Conservation (phyloP, 1,140 invertebrate species). For the Hypothenemus hampei region DNA sequence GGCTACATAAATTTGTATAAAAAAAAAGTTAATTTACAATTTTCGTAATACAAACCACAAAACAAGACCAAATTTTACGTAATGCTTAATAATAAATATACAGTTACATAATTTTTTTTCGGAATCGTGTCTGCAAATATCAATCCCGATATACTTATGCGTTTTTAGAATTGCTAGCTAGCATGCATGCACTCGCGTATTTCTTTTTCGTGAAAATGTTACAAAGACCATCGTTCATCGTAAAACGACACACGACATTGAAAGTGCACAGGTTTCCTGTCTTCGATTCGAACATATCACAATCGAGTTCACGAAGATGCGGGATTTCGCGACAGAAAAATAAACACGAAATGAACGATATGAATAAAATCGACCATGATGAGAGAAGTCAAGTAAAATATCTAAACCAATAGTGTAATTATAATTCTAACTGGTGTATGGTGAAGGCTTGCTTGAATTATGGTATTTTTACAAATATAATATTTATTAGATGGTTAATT, state of each 20-base stretch:
- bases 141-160: no score
- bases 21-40: no score
- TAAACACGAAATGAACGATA: not conserved
- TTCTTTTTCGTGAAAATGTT: conserved; percentile 4
- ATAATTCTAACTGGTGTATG: no score
- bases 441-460: no score
- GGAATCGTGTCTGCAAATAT: not conserved
- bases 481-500: no score
- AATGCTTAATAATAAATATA: not conserved
- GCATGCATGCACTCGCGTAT: conserved; percentile 15
- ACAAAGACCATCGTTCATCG: conserved; percentile 19
- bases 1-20: no score
- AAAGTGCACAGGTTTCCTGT: conserved; percentile 16
- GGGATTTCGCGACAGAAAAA: not conserved
- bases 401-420: no score
- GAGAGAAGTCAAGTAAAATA: not conserved
- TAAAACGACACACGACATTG: conserved; percentile 15
- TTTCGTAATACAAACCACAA: no score
- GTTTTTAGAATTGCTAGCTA: no score
- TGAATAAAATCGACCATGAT: not conserved
- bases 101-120: not conserved
- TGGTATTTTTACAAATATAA: no score
- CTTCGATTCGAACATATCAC: conserved; percentile 12
- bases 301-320: conserved; percentile 12
- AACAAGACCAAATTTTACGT: not conserved